These are phyloP conservation scores for Proales similis DNA, from an alignment of 1,140 invertebrate genomes.

Conservation along the genomic window DNA sequence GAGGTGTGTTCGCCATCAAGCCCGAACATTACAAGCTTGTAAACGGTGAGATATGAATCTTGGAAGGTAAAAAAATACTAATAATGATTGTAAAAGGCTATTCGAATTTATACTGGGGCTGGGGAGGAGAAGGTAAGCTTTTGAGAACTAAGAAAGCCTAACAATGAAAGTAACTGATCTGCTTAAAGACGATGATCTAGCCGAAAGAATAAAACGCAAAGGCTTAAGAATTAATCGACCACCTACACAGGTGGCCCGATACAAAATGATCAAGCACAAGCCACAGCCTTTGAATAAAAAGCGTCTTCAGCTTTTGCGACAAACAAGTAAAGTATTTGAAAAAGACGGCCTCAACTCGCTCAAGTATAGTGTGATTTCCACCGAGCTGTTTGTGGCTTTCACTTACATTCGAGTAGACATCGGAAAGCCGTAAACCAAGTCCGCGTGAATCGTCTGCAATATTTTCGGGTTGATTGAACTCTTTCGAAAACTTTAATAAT, in stretches of 20 bases:
- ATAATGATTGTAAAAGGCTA: slow-evolving; percentile 81
- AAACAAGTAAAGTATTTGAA: not conserved
- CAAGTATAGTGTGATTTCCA: slow-evolving; percentile 7
- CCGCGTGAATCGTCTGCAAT: too few species aligned
- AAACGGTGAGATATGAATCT: too few species aligned
- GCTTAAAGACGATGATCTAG: slow-evolving; percentile 29
- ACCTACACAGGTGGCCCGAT: slow-evolving; percentile 7
- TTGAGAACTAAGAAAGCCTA: not conserved
- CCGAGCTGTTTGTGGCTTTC: slow-evolving; percentile 9
- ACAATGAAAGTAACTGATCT: not conserved
- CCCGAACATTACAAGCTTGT: slow-evolving; percentile 1
- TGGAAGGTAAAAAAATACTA: too few species aligned
- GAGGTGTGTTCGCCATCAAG: slow-evolving; percentile 20
- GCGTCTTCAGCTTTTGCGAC: slow-evolving; percentile 9
- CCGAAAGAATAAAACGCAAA: slow-evolving; percentile 2
- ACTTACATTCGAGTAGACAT: slow-evolving; percentile 30
- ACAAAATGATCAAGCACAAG: slow-evolving; percentile 36
- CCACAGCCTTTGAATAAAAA: slow-evolving; percentile 21
- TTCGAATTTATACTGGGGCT: slow-evolving; percentile 73
- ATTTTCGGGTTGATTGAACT: too few species aligned
- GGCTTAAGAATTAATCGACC: slow-evolving; percentile 5
- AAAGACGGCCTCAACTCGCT: slow-evolving; percentile 18
- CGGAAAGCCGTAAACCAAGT: slow-evolving; percentile 18
- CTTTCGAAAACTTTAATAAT: too few species aligned
- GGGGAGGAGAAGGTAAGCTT: slow-evolving; percentile 53